phyloP scores from a whole-genome alignment of 2,113 vertebrate genomes.

The Lasiurus cinereus region DNA sequence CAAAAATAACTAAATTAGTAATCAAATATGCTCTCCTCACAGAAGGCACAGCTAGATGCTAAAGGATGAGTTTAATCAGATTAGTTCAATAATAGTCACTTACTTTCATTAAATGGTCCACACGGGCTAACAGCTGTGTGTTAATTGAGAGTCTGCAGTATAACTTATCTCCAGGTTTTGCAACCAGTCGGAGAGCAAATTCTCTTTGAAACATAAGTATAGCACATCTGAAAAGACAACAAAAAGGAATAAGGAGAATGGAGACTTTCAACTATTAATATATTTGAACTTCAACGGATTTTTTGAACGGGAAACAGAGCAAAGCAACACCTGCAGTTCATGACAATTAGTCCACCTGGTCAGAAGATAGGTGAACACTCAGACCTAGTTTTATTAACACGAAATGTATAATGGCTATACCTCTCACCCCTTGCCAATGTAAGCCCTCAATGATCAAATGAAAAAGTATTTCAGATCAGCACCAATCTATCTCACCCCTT shows the following conservation, averaged over 20 bases:
- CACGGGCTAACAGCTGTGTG: conserved; percentile 96
- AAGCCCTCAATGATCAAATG: not conserved
- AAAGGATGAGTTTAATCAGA: conserved; percentile 16
- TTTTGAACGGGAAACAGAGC: conserved; percentile 1
- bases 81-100: conserved; percentile 51
- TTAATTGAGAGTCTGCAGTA: conserved; percentile 98
- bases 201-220: conserved; percentile 99
- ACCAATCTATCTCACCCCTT: not conserved
- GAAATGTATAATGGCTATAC: not conserved
- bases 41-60: not conserved
- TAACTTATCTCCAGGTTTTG: conserved; percentile 95
- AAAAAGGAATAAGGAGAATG: not conserved
- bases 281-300: conserved; percentile 27
- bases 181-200: conserved; percentile 97
- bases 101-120: conserved; percentile 99
- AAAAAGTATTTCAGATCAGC: conserved; percentile 36
- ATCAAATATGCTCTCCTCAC: conserved; percentile 4
- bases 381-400: not conserved
- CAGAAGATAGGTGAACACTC: not conserved
- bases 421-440: not conserved
- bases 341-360: not conserved
- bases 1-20: conserved; percentile 65
- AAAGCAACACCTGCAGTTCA: not conserved
- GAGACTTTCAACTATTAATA: not conserved
- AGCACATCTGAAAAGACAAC: conserved; percentile 92